These are phyloP conservation scores for Lophochroa leadbeateri DNA, from an alignment of 2,113 vertebrate genomes.

Conservation along the genomic window DNA sequence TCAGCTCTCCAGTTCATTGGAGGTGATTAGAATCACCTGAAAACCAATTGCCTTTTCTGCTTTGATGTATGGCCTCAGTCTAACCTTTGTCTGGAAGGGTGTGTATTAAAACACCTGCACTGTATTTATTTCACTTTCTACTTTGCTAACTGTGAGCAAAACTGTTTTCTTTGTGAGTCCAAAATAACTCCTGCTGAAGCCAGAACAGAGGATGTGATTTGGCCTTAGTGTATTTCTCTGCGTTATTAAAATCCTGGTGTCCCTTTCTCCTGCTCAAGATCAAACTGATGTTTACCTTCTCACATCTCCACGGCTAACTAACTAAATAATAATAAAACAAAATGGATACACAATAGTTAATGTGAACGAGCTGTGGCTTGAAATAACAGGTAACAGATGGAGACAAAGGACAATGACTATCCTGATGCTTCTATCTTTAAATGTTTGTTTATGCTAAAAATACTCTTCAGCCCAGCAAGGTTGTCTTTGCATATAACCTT, in stretches of 20 bases:
- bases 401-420: constrained; percentile 46
- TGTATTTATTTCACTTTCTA: background rate
- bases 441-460: constrained; percentile 68
- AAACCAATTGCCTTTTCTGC: background rate
- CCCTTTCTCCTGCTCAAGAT: background rate
- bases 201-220: background rate
- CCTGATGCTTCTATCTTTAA: constrained; percentile 60
- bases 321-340: background rate
- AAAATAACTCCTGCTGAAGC: background rate
- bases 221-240: background rate
- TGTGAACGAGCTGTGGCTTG: constrained; percentile 12
- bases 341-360: constrained; percentile 37
- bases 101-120: background rate
- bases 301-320: background rate
- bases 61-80: background rate
- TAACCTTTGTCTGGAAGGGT: background rate
- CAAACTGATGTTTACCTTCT: background rate
- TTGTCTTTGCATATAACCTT: constrained; percentile 15
- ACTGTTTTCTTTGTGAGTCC: background rate
- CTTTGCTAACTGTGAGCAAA: background rate
- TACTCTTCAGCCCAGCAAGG: constrained; percentile 16
- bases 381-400: constrained; percentile 58
- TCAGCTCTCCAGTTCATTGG: background rate
- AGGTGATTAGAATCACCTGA: constrained; percentile 8
- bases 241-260: background rate